Base-by-base conservation (phyloP, 2,888 invertebrate species). In the Aquatica leii region DNA sequence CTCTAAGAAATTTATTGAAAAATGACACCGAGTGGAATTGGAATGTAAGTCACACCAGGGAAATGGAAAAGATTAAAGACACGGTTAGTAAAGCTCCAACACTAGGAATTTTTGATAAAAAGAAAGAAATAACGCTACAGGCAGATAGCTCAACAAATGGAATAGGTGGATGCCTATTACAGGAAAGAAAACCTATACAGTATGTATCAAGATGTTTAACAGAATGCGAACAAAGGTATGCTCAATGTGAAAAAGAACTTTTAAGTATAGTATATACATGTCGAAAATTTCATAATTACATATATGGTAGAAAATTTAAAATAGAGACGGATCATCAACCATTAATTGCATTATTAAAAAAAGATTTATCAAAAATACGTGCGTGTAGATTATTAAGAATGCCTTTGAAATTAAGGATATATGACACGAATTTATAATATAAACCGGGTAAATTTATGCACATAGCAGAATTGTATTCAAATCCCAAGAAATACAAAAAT, bases 241-340 rank as follows among this genome's bases (percentile, higher is more conserved):
- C 74, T 8, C 75, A 75, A 59, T 76, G 77, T 9, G 76, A 77
- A 50, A 77, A 77, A 66, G 77, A 79, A 57, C 62, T 73, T 8
- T 55, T 77, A 18, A 75, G 77, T 0, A 75, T 78, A 37, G 67
- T 65, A 2, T 76, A 76, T 66, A 75, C 69, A 1, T 75, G 75
- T 56, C 51, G 69, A 12, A 74, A 72, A 55, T 78, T 77, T 59
- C 70, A 74, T 14, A 72, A 74, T 49, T 78, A 75, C 56, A 69
- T 78, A 2, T 76, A 70, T 67, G 74, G 71, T 9, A n/a, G 49
- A 34, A 24, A 24, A 6, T 11, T 49, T 15, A 21, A 2, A 17
- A 34, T 61, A 3, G 17, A 70, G 24, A 68, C 69, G 6, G 72
- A 74, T 49, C 64, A 64, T 50, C 46, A 59, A 55, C 64, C 56